phyloP scores from a whole-genome alignment of 2,888 invertebrate species.

The Chironomus riparius region DNA sequence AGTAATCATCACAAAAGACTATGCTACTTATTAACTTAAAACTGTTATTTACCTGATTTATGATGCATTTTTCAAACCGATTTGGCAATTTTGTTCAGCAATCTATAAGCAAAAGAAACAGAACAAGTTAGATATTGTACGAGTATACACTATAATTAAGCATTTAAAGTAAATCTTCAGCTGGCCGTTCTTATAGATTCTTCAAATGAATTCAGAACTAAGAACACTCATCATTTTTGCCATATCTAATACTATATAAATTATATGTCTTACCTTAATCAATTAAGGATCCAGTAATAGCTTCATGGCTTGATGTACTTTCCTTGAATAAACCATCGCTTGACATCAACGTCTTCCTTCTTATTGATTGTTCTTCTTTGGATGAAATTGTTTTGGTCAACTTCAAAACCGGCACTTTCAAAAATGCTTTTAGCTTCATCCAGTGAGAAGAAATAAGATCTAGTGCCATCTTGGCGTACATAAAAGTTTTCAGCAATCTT shows the following conservation, averaged over 20 bases:
- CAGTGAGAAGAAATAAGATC: conserved; percentile 72
- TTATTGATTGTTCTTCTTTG: conserved; percentile 83
- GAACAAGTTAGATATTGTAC: neutral
- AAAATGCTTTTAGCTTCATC: conserved; percentile 62
- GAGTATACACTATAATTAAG: neutral
- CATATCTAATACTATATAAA: too few species aligned
- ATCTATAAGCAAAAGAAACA: neutral
- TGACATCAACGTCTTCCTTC: conserved; percentile 85
- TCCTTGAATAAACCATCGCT: conserved; percentile 87
- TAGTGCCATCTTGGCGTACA: conserved; percentile 92
- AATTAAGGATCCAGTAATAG: too few species aligned
- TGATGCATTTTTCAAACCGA: too few species aligned
- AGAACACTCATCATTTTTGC: conserved; percentile 28
- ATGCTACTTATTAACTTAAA: neutral
- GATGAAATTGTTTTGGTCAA: conserved; percentile 64
- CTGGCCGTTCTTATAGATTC: conserved; percentile 29
- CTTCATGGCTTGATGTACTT: conserved; percentile 55
- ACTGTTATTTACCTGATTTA: neutral
- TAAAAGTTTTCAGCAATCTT: conserved; percentile 91
- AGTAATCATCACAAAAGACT: conserved; percentile 7
- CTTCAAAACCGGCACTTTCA: conserved; percentile 57
- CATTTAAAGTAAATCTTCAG: conserved; percentile 5
- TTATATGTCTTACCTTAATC: too few species aligned
- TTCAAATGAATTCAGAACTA: conserved; percentile 16
- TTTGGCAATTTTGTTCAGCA: too few species aligned